Conservation (phyloP, 2,888 invertebrate species). For the Alitta virens region DNA sequence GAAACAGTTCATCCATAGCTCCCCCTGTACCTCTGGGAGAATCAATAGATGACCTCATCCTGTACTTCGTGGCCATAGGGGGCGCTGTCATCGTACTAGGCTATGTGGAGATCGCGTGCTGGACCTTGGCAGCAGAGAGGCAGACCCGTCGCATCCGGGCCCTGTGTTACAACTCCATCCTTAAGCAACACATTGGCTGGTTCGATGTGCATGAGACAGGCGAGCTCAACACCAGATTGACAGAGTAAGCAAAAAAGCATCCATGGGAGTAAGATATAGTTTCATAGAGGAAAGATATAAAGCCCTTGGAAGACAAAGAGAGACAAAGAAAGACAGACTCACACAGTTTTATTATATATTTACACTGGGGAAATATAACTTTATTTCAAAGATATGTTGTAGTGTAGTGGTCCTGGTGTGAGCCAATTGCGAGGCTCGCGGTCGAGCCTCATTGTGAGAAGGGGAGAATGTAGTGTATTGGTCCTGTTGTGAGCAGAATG, state of each 20-base stretch:
- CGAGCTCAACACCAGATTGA: conserved; percentile 19
- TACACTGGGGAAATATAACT: not conserved
- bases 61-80: conserved; percentile 10
- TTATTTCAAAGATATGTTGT: not conserved
- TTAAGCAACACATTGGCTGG: conserved; percentile 21
- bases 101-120: conserved; percentile 14
- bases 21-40: not conserved
- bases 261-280: too few relatives aligned
- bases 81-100: conserved; percentile 8
- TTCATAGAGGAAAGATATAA: too few relatives aligned
- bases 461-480: too few relatives aligned
- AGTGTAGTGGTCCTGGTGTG: too few relatives aligned
- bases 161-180: conserved; percentile 9
- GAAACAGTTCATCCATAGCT: too few relatives aligned
- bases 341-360: not conserved
- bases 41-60: not conserved
- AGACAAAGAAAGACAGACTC: too few relatives aligned
- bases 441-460: too few relatives aligned
- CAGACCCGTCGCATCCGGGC: conserved; percentile 6
- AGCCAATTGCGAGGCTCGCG: too few relatives aligned
- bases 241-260: too few relatives aligned
- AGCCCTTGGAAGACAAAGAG: too few relatives aligned
- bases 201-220: conserved; percentile 19
- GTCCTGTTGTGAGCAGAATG: too few relatives aligned
- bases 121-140: conserved; percentile 14